phyloP scores from a whole-genome alignment of 64 coral and sea anemone species.

The Orbicella faveolata region DNA sequence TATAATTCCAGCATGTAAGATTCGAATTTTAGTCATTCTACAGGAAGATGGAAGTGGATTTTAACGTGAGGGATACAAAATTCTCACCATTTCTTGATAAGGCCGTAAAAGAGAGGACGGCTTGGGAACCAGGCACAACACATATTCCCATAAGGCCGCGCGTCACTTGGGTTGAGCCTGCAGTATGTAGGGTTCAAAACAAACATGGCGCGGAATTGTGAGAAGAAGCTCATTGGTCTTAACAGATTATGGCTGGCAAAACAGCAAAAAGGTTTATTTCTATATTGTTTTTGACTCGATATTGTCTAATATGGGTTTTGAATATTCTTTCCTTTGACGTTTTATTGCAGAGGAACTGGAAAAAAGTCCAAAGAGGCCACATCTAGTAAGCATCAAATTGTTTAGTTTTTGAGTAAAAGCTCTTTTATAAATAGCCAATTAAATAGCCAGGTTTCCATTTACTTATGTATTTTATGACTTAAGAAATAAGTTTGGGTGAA shows the following conservation, averaged over 20 bases:
- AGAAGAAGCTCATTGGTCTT: conserved; percentile 92
- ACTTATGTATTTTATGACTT: too few species aligned
- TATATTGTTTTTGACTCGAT: background rate
- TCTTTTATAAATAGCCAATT: too few species aligned
- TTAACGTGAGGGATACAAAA: background rate
- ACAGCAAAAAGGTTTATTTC: conserved; percentile 73
- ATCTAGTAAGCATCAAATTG: conserved; percentile 63
- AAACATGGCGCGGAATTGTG: conserved; percentile 98
- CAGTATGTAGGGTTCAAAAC: background rate
- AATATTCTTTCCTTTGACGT: background rate
- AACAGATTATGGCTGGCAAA: conserved; percentile 95
- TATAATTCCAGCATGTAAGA: background rate
- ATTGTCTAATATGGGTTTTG: background rate
- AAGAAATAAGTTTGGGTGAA: too few species aligned
- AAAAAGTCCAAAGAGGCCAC: conserved; percentile 77
- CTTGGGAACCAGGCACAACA: conserved; percentile 57
- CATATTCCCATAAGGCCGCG: conserved; percentile 36
- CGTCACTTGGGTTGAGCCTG: background rate
- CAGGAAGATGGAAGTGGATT: conserved; percentile 35
- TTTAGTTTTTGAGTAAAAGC: too few species aligned
- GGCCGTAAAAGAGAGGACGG: conserved; percentile 79
- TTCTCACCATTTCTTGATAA: conserved; percentile 89
- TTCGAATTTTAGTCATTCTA: background rate
- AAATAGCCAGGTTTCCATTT: too few species aligned
- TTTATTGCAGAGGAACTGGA: conserved; percentile 73